phyloP scores from a whole-genome alignment of 2,797 vertebrate species.

The Falco biarmicus region DNA sequence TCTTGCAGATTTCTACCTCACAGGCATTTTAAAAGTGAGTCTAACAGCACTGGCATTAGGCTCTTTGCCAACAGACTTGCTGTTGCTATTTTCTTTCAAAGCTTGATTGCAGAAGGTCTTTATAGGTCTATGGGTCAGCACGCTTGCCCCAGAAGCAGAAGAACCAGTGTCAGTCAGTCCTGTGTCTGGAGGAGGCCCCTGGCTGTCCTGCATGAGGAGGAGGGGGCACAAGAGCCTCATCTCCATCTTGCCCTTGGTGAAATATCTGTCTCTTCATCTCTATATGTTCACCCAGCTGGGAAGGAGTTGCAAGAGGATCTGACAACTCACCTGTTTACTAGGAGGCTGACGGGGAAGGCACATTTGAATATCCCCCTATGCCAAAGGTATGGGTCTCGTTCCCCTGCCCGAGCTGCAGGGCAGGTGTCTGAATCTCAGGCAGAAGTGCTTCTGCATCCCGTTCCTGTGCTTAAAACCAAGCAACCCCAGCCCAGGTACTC shows the following conservation, averaged over 20 bases:
- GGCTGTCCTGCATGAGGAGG: rapidly evolving
- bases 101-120: background rate
- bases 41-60: background rate
- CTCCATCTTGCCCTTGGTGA: background rate
- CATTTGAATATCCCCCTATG: background rate
- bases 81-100: background rate
- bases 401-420: background rate
- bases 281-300: background rate
- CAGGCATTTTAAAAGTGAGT: background rate
- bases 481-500: background rate
- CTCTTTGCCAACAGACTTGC: background rate
- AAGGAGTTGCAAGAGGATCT: background rate
- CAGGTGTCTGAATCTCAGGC: background rate
- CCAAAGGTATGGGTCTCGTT: background rate
- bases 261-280: background rate
- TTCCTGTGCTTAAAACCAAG: background rate
- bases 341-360: background rate
- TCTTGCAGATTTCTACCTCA: background rate
- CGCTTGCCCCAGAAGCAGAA: background rate
- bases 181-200: background rate
- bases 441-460: background rate
- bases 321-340: background rate
- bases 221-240: background rate
- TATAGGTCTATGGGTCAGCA: background rate
- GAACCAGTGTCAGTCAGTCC: background rate